These are phyloP conservation scores for Eufriesea mexicana DNA, from an alignment of 1,140 invertebrate species.

Conservation along the genomic window DNA sequence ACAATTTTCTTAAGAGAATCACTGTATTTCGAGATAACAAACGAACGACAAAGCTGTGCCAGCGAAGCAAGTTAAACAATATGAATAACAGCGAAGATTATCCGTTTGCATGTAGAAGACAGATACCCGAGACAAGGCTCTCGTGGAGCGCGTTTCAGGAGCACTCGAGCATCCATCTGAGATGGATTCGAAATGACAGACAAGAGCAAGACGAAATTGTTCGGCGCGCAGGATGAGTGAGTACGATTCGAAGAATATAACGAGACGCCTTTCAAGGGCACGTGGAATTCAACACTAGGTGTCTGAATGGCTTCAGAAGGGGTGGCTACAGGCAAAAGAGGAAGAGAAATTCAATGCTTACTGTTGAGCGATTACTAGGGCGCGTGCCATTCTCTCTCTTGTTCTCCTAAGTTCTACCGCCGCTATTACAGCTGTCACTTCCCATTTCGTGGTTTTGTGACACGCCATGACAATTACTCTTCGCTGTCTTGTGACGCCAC, in stretches of 20 bases:
- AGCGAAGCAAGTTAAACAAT: neutral
- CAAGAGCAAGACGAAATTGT: conserved; percentile 22
- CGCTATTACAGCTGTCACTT: conserved; percentile 48
- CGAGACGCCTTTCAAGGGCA: conserved; percentile 22
- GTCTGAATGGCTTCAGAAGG: conserved; percentile 3
- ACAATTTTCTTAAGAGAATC: no score
- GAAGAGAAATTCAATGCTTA: conserved; percentile 65
- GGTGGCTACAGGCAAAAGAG: conserved; percentile 2
- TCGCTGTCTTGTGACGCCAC: neutral
- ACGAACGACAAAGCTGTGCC: neutral
- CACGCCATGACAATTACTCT: conserved; percentile 10
- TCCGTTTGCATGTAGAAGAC: neutral
- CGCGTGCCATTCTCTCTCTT: conserved; percentile 65
- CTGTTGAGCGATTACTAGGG: conserved; percentile 73
- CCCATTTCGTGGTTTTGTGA: conserved; percentile 27
- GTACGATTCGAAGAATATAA: conserved; percentile 22
- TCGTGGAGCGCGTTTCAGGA: neutral
- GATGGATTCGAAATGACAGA: conserved; percentile 11
- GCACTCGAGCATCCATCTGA: neutral
- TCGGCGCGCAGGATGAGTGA: conserved; percentile 4
- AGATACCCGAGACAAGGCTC: neutral
- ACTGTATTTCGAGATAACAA: no score
- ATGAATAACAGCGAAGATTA: neutral
- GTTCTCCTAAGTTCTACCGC: conserved; percentile 21
- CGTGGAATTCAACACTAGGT: conserved; percentile 1